These are phyloP conservation scores for Melanotus villosus DNA, from an alignment of 2,888 invertebrate genomes.

Conservation along the genomic window DNA sequence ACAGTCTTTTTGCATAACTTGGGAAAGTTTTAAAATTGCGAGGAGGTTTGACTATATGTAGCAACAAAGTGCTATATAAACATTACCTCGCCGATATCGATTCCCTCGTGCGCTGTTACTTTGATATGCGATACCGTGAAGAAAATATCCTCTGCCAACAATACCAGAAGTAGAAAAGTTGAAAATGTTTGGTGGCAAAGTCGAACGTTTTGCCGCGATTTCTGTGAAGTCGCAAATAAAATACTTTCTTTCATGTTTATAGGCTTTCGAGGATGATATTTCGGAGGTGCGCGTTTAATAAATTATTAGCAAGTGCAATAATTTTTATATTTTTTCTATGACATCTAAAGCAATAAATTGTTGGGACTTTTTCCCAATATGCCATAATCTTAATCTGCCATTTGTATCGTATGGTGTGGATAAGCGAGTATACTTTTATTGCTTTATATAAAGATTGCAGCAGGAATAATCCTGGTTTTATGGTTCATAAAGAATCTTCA, in stretches of 20 bases:
- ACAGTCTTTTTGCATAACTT: conserved; percentile 29
- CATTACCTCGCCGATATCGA: conserved; percentile 50
- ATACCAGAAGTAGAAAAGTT: conserved; percentile 30
- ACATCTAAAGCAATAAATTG: not conserved
- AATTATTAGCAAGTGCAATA: not conserved
- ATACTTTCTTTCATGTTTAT: not conserved
- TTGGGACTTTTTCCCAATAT: conserved; percentile 17
- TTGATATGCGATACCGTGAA: conserved; percentile 46
- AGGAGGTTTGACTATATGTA: conserved; percentile 21
- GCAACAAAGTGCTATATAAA: conserved; percentile 50
- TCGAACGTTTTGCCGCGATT: conserved; percentile 8
- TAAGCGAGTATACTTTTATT: conserved; percentile 50
- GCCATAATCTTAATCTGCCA: conserved; percentile 38
- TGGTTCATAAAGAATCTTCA: conserved; percentile 61
- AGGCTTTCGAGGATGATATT: not conserved
- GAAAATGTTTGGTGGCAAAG: conserved; percentile 23
- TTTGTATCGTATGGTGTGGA: conserved; percentile 41
- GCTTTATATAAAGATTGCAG: conserved; percentile 56
- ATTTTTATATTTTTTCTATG: not conserved
- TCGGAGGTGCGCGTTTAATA: not conserved
- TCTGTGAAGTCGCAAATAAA: not conserved
- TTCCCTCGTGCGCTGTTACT: conserved; percentile 45
- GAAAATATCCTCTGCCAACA: conserved; percentile 42
- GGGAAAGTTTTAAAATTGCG: conserved; percentile 20
- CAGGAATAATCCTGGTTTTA: conserved; percentile 58